Evolutionary conservation across 2,113 vertebrate genomes (phyloP).

Genomic region (Trichechus manatus): DNA sequence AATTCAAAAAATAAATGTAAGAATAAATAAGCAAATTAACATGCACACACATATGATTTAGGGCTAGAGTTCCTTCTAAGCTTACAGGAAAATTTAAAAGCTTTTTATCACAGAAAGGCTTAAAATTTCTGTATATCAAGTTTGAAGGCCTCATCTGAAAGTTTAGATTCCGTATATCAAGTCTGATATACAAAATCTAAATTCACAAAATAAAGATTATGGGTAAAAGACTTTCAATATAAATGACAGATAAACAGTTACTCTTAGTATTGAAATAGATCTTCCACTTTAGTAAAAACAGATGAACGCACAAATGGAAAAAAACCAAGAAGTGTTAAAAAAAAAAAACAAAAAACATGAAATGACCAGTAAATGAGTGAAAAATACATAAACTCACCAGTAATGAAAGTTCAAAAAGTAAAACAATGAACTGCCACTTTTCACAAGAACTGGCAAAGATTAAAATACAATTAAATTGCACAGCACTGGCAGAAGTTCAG

Average conservation of each 20-base stretch:
- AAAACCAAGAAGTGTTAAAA: not conserved
- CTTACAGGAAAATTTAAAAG: slow-evolving; percentile 24
- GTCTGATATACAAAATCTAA: not conserved
- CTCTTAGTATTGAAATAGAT: slow-evolving; percentile 30
- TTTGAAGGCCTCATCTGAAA: too few species aligned
- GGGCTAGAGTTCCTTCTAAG: not conserved
- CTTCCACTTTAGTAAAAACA: not conserved
- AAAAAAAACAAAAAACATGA: not conserved
- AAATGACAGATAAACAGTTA: not conserved
- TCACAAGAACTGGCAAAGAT: slow-evolving; percentile 6
- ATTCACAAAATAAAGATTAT: not conserved
- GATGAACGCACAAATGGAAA: not conserved
- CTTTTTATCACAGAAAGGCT: not conserved
- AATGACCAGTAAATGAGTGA: not conserved
- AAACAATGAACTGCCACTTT: slow-evolving; percentile 26
- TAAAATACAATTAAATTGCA: not conserved
- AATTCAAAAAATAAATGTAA: slow-evolving; percentile 43
- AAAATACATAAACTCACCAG: not conserved
- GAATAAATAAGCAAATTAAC: slow-evolving; percentile 7
- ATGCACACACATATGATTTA: not conserved
- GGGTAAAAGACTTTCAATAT: not conserved
- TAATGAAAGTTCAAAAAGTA: not conserved
- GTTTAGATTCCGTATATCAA: too few species aligned
- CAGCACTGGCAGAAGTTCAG: not conserved
- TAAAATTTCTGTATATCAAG: not conserved